These are phyloP conservation scores for Spodoptera litura DNA, from an alignment of 1,140 invertebrate species.

Conservation along the genomic window DNA sequence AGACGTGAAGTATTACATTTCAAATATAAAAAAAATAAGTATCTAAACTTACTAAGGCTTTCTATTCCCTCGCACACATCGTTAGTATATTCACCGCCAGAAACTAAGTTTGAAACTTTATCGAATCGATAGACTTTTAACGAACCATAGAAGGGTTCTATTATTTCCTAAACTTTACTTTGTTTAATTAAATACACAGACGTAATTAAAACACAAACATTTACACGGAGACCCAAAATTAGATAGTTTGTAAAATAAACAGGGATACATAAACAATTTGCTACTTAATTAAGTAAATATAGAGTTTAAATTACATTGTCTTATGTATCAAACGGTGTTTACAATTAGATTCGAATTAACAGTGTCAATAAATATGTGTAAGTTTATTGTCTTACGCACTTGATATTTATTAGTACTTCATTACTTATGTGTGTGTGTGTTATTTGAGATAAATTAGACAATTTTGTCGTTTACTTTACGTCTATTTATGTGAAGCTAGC, in stretches of 20 bases:
- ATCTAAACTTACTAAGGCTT: no score
- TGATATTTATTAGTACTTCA: neutral
- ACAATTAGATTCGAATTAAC: neutral
- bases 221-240: neutral
- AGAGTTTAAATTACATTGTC: conserved; percentile 8
- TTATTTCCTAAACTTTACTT: conserved; percentile 9
- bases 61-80: no score
- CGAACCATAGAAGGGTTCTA: conserved; percentile 7
- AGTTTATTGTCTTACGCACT: neutral
- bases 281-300: conserved; percentile 35
- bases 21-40: no score
- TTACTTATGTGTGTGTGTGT: neutral
- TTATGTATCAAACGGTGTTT: neutral
- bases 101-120: conserved; percentile 8
- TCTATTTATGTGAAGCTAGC: neutral
- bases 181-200: neutral
- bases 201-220: conserved; percentile 1
- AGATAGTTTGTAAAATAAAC: conserved; percentile 13
- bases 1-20: no score
- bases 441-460: neutral
- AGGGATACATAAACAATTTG: conserved; percentile 2
- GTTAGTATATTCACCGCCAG: no score
- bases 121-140: neutral
- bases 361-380: neutral
- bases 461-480: neutral